phyloP scores from a whole-genome alignment of 2,888 invertebrate genomes.

The Parnassius smintheus region DNA sequence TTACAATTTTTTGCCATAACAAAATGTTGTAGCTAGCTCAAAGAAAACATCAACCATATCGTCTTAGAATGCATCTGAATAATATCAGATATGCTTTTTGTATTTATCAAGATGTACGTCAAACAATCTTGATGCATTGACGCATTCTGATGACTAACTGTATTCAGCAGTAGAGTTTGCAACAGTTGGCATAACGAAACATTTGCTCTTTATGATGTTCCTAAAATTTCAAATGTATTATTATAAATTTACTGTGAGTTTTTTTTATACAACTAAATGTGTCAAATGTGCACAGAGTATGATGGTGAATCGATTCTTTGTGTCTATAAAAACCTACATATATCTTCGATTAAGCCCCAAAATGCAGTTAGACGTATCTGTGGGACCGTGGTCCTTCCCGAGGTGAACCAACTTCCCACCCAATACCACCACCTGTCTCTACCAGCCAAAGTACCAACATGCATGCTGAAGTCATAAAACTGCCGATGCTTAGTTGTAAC shows the following conservation, averaged over 20 bases:
- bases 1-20: neutral
- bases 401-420: too few relatives aligned
- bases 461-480: too few relatives aligned
- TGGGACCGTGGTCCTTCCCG: too few relatives aligned
- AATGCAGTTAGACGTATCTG: too few relatives aligned
- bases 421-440: too few relatives aligned
- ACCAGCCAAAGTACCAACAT: too few relatives aligned
- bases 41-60: slow-evolving; percentile 14
- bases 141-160: slow-evolving; percentile 39
- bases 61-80: slow-evolving; percentile 18
- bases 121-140: slow-evolving; percentile 37
- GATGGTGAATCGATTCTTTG: too few relatives aligned
- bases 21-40: neutral
- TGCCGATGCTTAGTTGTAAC: too few relatives aligned
- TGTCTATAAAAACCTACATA: too few relatives aligned
- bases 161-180: slow-evolving; percentile 32
- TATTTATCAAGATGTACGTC: slow-evolving; percentile 35
- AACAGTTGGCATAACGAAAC: slow-evolving; percentile 2
- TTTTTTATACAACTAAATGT: too few relatives aligned
- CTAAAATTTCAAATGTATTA: neutral
- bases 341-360: too few relatives aligned
- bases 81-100: slow-evolving; percentile 18
- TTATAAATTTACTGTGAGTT: neutral
- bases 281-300: too few relatives aligned
- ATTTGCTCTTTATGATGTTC: slow-evolving; percentile 2